Conservation (phyloP, 35 echinoderm and acorn worm genomes). For the Ophiothrix spiculata region DNA sequence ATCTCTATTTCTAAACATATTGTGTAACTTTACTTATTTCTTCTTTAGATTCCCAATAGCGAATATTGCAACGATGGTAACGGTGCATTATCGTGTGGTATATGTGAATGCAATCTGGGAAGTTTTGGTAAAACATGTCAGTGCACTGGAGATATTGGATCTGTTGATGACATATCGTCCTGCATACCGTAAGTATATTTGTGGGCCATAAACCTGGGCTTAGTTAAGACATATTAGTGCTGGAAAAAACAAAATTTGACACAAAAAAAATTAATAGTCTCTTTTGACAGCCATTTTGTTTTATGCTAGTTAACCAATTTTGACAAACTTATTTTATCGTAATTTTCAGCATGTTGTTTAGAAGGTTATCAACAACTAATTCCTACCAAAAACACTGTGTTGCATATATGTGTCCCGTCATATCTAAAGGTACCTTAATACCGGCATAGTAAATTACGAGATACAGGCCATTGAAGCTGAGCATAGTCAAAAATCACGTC, state of each 20-base stretch:
- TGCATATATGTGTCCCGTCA: no score
- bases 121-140: constrained; percentile 77
- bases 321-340: not conserved
- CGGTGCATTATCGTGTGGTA: constrained; percentile 78
- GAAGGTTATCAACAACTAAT: no score
- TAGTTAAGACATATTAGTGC: not conserved
- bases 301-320: not conserved
- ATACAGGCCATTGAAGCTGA: no score
- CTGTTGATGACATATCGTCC: constrained; percentile 66
- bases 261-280: not conserved
- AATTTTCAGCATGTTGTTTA: no score
- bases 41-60: constrained; percentile 53
- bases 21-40: no score
- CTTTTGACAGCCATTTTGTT: not conserved
- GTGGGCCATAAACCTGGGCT: not conserved
- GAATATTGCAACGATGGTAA: constrained; percentile 58
- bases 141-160: constrained; percentile 69
- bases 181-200: constrained; percentile 65
- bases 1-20: no score
- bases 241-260: not conserved
- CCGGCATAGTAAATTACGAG: no score
- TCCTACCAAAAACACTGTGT: no score
- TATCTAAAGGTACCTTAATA: no score
- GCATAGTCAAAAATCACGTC: no score
- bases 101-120: constrained; percentile 69